phyloP scores from a whole-genome alignment of 2,888 invertebrate genomes.

The Lymantria dispar region DNA sequence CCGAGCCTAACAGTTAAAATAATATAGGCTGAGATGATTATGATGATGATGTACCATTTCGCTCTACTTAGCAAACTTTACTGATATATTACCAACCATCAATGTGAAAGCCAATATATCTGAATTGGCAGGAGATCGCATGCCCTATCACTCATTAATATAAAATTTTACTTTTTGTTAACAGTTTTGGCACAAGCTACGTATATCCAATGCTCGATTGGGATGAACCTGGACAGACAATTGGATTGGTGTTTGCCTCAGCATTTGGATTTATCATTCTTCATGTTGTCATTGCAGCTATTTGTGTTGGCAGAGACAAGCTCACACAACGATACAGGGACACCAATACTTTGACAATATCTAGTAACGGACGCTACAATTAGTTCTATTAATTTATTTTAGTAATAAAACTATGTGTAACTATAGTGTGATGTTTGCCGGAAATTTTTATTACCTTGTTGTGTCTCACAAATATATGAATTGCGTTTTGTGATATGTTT shows the following conservation, averaged over 20 bases:
- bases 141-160: no score
- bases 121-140: no score
- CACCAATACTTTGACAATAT: slow-evolving; percentile 40
- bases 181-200: slow-evolving; percentile 83
- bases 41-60: no score
- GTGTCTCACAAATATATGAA: no score
- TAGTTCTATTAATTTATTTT: slow-evolving; percentile 1
- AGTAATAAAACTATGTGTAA: background rate
- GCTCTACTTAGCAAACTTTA: no score
- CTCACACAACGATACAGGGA: slow-evolving; percentile 42
- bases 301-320: slow-evolving; percentile 73
- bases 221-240: slow-evolving; percentile 84
- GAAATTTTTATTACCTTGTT: no score
- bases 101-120: no score
- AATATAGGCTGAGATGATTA: no score
- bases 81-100: no score
- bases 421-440: background rate
- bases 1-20: no score
- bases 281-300: slow-evolving; percentile 81
- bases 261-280: slow-evolving; percentile 82
- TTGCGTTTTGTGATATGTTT: no score
- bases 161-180: background rate
- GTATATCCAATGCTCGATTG: slow-evolving; percentile 92
- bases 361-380: slow-evolving; percentile 24
- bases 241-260: slow-evolving; percentile 82